Conservation (phyloP, 2,113 vertebrate genomes). For the Urocolius indicus region DNA sequence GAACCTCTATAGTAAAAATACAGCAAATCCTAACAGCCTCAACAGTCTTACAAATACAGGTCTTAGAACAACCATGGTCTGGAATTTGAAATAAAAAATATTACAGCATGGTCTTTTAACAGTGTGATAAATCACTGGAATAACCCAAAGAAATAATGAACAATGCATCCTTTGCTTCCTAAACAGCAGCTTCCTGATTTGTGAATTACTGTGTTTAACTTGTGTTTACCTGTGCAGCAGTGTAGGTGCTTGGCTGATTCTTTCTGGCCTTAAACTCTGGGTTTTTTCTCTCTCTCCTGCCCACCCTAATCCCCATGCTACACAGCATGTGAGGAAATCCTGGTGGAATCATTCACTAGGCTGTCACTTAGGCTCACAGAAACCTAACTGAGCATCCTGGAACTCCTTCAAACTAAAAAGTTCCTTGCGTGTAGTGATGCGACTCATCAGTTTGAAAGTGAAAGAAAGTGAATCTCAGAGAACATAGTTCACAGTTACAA, state of each 20-base stretch:
- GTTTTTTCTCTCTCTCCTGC: not conserved
- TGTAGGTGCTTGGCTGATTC: not conserved
- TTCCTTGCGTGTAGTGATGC: not conserved
- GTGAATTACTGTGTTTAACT: not conserved
- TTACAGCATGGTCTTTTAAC: not conserved
- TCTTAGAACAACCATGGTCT: not conserved
- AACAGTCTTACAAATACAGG: not conserved
- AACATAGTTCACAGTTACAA: not conserved
- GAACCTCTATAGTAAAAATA: not conserved
- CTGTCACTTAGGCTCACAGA: not conserved
- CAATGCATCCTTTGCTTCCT: not conserved
- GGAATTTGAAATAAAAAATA: not conserved
- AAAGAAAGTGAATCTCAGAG: not conserved
- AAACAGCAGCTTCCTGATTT: not conserved
- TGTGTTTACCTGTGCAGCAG: not conserved
- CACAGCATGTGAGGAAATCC: not conserved
- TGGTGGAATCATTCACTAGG: not conserved
- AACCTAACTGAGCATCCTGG: not conserved
- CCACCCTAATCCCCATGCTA: not conserved
- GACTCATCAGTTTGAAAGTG: conserved; percentile 9
- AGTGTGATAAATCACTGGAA: not conserved
- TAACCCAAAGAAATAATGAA: not conserved
- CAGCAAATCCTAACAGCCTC: not conserved
- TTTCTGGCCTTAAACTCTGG: not conserved
- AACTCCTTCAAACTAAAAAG: not conserved